phyloP scores from a whole-genome alignment of 2,113 vertebrate species.

The Psittacula cyanocephala region DNA sequence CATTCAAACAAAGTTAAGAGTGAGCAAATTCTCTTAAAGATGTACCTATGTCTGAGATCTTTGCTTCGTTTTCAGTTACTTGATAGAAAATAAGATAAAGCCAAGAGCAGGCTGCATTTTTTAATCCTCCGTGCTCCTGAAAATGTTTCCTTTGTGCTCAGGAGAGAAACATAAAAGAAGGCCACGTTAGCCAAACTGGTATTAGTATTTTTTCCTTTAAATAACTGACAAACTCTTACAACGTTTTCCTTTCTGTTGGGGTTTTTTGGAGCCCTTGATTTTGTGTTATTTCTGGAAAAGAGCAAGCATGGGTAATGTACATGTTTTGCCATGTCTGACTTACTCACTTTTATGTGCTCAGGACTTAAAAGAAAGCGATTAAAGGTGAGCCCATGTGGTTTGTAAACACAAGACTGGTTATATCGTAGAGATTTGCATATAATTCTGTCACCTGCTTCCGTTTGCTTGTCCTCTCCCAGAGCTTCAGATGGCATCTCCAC shows the following conservation, averaged over 20 bases:
- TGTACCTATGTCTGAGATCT: slow-evolving; percentile 51
- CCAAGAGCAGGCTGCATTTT: neutral
- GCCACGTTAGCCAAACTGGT: neutral
- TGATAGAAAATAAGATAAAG: slow-evolving; percentile 63
- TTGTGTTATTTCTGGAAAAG: neutral
- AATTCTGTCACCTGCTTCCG: neutral
- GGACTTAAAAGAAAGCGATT: neutral
- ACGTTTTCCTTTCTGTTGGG: neutral
- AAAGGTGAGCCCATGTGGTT: neutral
- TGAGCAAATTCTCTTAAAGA: slow-evolving; percentile 68
- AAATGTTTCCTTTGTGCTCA: slow-evolving; percentile 6
- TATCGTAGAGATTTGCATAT: neutral
- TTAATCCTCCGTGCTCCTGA: neutral
- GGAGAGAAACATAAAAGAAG: neutral
- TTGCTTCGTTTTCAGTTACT: slow-evolving; percentile 41
- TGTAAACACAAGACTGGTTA: neutral
- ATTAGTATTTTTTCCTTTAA: neutral
- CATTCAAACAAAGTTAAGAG: slow-evolving; percentile 66
- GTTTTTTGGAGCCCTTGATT: neutral
- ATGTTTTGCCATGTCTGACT: neutral
- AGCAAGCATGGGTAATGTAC: neutral
- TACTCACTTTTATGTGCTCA: neutral
- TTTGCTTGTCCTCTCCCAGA: neutral
- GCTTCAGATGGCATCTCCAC: neutral
- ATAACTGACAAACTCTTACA: neutral